Base-by-base conservation (phyloP, 1,140 invertebrate species). In the Drosophila sp. region DNA sequence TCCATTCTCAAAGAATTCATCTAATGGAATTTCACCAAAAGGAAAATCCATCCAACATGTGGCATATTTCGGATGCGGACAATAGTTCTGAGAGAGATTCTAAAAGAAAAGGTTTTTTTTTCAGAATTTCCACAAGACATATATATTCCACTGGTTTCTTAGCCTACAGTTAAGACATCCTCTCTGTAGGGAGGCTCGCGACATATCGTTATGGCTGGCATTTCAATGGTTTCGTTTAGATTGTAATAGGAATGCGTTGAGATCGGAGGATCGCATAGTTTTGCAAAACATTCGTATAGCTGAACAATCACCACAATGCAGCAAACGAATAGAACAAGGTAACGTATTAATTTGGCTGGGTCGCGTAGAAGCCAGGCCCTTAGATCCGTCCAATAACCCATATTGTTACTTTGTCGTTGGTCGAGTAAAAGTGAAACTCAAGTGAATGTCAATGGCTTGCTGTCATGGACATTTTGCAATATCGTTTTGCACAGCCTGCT, bases 131-230 rank as follows among this genome's bases (percentile, higher is more conserved):
- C 35, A 10, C 35, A 25, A 0, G 10, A 10, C 3, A 32, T 17
- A n/a, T n/a, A 2, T 25, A 3, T 32, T 17, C 0, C 38, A 11
- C 4, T 3, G 0, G 1, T 40, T 23, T 11, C 10, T 11, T 1
- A 29, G 83, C 91, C 92, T 82, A 94, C 94, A 72, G 90, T 70
- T 50, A 95, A 80, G 35, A 93, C 92, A 2, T 94, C 90, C 32
- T 87, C 92, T 72, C 94, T 94, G 76, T 94, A 95, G 0, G 94
- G 91, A 0, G 95, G 94, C 47, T 94, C 93, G 30, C 94, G 90
- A 72, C 95, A 95, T 62, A 95, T 92, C 0, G 94, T 95, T 0
- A 95, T 80, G 60, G 94, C 94, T 7, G 95, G 95, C 89, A 95
- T 95, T 50, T 92, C 80, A 47, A 95, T 93, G 0, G 94, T 94